Evolutionary conservation across 2,797 vertebrate genomes (phyloP).

Genomic region (Chromis chromis): DNA sequence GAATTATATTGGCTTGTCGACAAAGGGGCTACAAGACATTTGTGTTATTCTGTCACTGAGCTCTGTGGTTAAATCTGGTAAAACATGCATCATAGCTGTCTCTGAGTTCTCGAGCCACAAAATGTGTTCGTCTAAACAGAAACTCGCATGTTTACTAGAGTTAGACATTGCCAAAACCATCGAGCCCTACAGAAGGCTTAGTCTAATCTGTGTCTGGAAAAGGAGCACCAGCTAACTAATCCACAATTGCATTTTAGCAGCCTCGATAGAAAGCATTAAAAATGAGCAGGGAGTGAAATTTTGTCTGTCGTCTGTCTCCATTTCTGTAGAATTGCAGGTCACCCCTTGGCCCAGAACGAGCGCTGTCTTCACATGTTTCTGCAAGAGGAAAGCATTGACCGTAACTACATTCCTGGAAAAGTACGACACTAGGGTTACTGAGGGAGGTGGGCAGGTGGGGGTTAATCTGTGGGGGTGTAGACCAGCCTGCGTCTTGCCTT

Average conservation of each 20-base stretch:
- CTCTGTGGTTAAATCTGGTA: not conserved
- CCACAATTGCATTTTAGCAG: slow-evolving; percentile 14
- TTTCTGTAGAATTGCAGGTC: slow-evolving; percentile 93
- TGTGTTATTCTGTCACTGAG: slow-evolving; percentile 5
- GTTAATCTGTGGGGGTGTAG: slow-evolving; percentile 50
- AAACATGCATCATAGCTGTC: slow-evolving; percentile 12
- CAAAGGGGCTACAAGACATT: not conserved
- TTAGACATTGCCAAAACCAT: slow-evolving; percentile 8
- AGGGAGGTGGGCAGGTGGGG: slow-evolving; percentile 45
- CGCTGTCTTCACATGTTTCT: slow-evolving; percentile 99
- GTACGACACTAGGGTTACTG: slow-evolving; percentile 93
- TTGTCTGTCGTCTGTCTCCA: slow-evolving; percentile 16
- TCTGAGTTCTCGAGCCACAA: not conserved
- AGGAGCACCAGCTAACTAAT: not conserved
- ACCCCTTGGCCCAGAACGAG: slow-evolving; percentile 98
- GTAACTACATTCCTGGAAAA: slow-evolving; percentile 96
- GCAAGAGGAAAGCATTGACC: slow-evolving; percentile 97
- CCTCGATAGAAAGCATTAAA: not conserved
- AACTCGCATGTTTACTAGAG: slow-evolving; percentile 2
- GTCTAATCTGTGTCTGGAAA: slow-evolving; percentile 12
- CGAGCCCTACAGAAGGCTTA: not conserved
- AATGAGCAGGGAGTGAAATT: not conserved
- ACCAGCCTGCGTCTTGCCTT: slow-evolving; percentile 51
- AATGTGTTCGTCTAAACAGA: not conserved
- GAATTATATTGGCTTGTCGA: not conserved